Base-by-base conservation (phyloP, 1,140 invertebrate species). In the Pteromalus puparum region DNA sequence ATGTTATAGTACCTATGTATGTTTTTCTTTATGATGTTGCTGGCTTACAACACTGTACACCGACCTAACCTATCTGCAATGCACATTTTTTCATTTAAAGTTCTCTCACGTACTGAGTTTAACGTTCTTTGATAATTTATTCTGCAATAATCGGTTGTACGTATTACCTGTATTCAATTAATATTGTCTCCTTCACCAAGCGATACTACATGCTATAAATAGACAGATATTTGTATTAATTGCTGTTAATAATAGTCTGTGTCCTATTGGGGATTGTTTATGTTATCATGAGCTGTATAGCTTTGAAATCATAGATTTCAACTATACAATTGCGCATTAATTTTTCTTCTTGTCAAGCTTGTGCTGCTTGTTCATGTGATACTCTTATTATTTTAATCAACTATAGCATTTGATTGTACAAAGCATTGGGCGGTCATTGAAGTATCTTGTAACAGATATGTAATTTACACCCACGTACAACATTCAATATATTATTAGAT, bases 301-400 rank as follows among this genome's bases (percentile, higher is more conserved):
- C 24, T 53, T 53, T 76, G 42, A 26, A 76, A 76, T 48, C 42
- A 48, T 46, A 76, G 46, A 46, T 48, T 42, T 26, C 24, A n/a
- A 26, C 38, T 76, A 21, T 34, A 67, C 7, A 2, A 6, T 5
- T 21, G n/a, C 30, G 28, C 18, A 34, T 61, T 74, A 21, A 53
- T 74, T 82, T 82, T 82, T 74, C 18, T 82, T 61, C 2, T 61
- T 74, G 5, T 53, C 21, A 15, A 53, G 26, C 7, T 0, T 24
- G 18, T 61, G 21, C 12, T 24, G 30, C 21, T 38, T 78, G 61
- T 28, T 9, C 53, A 80, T 77, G 21, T 72, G 65, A 73, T 73
- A 83, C 46, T 78, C 65, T 83, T 80, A 74, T 74, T 80, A 79
- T 84, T 76, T 73, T 74, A 79, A 21, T 48, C 67, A 3, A 42